Evolutionary conservation across 53 echinoderm and acorn worm genomes (phyloP).

Genomic region (Luidia sarsii): DNA sequence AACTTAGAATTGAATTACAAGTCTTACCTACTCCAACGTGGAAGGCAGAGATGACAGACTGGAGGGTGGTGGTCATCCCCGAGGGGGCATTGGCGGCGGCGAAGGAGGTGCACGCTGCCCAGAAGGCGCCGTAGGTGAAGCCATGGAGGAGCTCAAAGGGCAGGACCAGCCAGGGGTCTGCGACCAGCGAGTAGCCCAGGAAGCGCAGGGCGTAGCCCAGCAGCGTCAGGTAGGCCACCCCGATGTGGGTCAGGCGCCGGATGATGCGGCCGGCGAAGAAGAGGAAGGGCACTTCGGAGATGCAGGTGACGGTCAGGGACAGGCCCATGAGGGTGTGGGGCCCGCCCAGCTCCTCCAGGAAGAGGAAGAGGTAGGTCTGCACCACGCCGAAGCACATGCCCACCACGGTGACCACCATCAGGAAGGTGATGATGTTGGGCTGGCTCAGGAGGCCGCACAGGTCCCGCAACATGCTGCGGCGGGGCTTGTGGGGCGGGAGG

Average conservation of each 20-base stretch:
- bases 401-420: constrained; percentile 46
- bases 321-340: constrained; percentile 86
- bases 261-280: constrained; percentile 76
- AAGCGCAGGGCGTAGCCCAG: constrained; percentile 84
- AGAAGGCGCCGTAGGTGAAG: constrained; percentile 88
- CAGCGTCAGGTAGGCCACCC: constrained; percentile 65
- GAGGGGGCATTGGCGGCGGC: constrained; percentile 87
- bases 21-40: constrained; percentile 93
- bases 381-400: constrained; percentile 88
- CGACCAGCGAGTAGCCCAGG: constrained; percentile 83
- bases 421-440: constrained; percentile 48
- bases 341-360: constrained; percentile 70
- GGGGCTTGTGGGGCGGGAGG: constrained; percentile 64
- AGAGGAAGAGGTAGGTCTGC: constrained; percentile 79
- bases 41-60: constrained; percentile 71
- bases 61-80: constrained; percentile 87
- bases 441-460: constrained; percentile 48
- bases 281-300: constrained; percentile 86
- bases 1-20: background rate
- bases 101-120: constrained; percentile 89
- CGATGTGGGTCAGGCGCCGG: constrained; percentile 59
- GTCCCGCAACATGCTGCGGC: constrained; percentile 29
- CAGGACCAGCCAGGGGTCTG: constrained; percentile 81
- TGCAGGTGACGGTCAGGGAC: constrained; percentile 76
- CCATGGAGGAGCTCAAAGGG: constrained; percentile 97